Evolutionary conservation across 2,888 invertebrate genomes (phyloP), one percentile per base, ranked within the genome.

Genomic region (Hartigia nigra): DNA sequence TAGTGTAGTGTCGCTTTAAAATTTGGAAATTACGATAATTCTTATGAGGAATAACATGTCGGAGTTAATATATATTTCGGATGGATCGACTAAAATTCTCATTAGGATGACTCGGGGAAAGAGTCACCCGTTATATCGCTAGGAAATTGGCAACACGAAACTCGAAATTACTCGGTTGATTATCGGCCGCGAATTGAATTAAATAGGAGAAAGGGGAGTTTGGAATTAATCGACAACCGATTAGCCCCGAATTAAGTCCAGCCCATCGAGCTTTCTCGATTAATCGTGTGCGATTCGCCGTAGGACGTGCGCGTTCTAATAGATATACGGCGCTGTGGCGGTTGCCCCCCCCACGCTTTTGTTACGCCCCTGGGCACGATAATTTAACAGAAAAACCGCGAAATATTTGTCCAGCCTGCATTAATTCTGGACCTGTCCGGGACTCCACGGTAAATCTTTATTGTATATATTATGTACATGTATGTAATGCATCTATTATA

Each of bases 371-470:
- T 74, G 85, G 85, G 36, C 34, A 35, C 75, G 12, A 75, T 75
- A 36, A 75, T 37, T 32, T 34, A 36, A 81, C 82, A 86, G 84
- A 87, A 87, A 87, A 87, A 85, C 85, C 84, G 82, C 85, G 83
- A 84, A 84, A 86, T 87, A 84, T 87, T 87, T 84, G 84, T 85
- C 83, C 84, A 79, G 74, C 78, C 77, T 78, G 82, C 87, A 86
- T 87, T 87, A 86, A 86, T 87, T 55, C 55, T 55, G 2, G 23
- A 9, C 9, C 55, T 55, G 55, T 23, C 55, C 23, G 23, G 55
- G 55, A 55, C 23, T 55, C 2, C 14, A 23, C 55, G 55, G 23
- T 23, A 55, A 23, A 55, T 23, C 55, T 23, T 5, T 23, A 55
- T 55, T 23, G 23, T 9, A 23, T 9, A 23, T 23, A 23, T 23